Evolutionary conservation across 2,113 vertebrate species (phyloP), one percentile per base, ranked within the genome.

Genomic region (Oenanthe oenanthe): DNA sequence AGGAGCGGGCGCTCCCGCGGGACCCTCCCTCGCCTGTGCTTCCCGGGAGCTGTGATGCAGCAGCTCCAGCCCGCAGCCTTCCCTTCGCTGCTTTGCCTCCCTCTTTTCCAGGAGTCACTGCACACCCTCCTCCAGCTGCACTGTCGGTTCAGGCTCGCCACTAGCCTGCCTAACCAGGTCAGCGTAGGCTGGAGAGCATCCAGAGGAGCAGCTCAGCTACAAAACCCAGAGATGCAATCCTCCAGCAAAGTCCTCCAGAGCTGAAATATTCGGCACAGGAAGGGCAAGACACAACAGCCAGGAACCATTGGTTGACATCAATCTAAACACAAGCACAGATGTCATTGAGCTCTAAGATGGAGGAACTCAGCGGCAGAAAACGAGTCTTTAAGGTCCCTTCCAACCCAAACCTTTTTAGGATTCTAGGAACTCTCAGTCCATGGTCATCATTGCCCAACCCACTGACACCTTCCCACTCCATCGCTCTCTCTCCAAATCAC

Each of bases 91-190:
- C 63, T 82, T 50, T 73, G 29, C 36, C 68, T 91, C 68, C 68
- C 36, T 54, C 78, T 81, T 57, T 53, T 72, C 95, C 92, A 83
- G 31, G 42, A 8, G 21, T 57, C 31, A 62, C 6, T 80, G 85
- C 56, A 93, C 82, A 88, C 62, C 54, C 62, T 92, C 79, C 82
- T 93, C 79, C 92, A 94, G 96, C 88, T 85, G 78, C 77, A 75
- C 77, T 75, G 84, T 42, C 82, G 66, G 54, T 66, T 86, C 78
- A 66, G 38, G 88, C 51, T 85, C 79, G 86, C 67, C 85, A 66
- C 62, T 12, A 26, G 72, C 48, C 60, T 88, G 62, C 82, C 95
- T 71, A 63, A 80, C 29, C 85, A 83, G 91, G 85, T 67, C 82
- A 77, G 9, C 42, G 8, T 0, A 12, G 63, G 56, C 5, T 94